Evolutionary conservation across 2,888 invertebrate genomes (phyloP).

Genomic region (Pycnomerus fuliginosus): DNA sequence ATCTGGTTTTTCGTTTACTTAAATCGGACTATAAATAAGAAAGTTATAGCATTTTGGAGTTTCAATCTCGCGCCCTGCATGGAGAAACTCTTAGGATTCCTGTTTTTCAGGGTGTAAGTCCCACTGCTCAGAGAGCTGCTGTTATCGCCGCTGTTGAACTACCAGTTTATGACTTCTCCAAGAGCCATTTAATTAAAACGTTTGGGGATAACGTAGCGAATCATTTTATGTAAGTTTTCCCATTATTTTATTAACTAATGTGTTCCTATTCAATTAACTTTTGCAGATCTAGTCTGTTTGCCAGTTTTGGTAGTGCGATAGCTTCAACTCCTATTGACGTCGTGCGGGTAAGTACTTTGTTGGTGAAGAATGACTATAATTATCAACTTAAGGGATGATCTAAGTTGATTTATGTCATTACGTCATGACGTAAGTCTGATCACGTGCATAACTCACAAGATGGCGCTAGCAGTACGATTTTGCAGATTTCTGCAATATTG

Average conservation of each 20-base stretch:
- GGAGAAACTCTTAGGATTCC: too few species aligned
- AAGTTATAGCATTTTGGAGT: too few species aligned
- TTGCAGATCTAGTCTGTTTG: conserved; percentile 82
- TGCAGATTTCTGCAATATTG: too few species aligned
- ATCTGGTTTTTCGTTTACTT: too few species aligned
- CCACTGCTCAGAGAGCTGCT: conserved; percentile 91
- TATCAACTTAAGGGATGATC: too few species aligned
- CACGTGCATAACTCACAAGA: too few species aligned
- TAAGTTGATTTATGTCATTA: too few species aligned
- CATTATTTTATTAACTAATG: conserved; percentile 3
- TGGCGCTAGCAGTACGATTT: too few species aligned
- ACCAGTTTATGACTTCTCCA: conserved; percentile 90
- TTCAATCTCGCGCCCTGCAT: too few species aligned
- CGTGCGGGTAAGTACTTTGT: conserved; percentile 79
- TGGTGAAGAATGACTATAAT: too few species aligned
- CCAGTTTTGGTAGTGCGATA: conserved; percentile 89
- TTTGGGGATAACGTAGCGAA: conserved; percentile 80
- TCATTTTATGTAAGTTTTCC: conserved; percentile 74
- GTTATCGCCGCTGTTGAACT: conserved; percentile 92
- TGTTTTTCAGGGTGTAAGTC: conserved; percentile 82
- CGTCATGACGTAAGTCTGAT: too few species aligned
- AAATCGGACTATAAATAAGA: too few species aligned
- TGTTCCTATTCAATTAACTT: conserved; percentile 16
- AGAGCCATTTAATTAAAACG: conserved; percentile 66
- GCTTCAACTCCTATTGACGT: conserved; percentile 95